Conservation (phyloP, 2,797 vertebrate genomes). For the Hydrocynus forskahlii region DNA sequence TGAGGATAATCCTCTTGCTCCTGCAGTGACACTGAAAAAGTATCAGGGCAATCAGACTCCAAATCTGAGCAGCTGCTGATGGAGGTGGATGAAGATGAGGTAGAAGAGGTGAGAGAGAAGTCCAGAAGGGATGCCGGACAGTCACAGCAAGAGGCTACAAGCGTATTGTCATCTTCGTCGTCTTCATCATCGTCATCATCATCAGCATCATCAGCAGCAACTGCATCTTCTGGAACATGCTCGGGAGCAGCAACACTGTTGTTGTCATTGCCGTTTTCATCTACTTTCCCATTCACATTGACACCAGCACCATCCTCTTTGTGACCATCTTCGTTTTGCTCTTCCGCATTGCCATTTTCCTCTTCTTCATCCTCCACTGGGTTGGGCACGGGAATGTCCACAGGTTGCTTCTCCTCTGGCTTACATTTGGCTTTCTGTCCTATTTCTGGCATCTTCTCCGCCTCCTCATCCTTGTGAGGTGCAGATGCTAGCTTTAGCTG, state of each 20-base stretch:
- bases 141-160: constrained; percentile 80
- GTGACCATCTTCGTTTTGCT: constrained; percentile 71
- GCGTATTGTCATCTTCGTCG: constrained; percentile 80
- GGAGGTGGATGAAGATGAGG: constrained; percentile 89
- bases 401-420: constrained; percentile 51
- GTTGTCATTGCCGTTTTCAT: constrained; percentile 66
- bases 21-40: constrained; percentile 76
- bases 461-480: constrained; percentile 65
- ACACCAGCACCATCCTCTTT: constrained; percentile 71
- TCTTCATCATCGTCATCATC: constrained; percentile 66
- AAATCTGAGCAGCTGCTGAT: constrained; percentile 95
- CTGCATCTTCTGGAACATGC: constrained; percentile 50
- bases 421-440: constrained; percentile 52
- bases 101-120: constrained; percentile 80
- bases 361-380: constrained; percentile 47
- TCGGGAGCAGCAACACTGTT: constrained; percentile 56
- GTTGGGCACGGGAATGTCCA: constrained; percentile 50
- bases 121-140: constrained; percentile 80
- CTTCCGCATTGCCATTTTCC: constrained; percentile 64
- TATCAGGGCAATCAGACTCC: constrained; percentile 84
- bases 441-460: constrained; percentile 44
- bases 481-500: constrained; percentile 74
- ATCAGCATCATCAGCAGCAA: constrained; percentile 52
- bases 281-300: constrained; percentile 50
- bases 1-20: constrained; percentile 66